Conservation (phyloP, 2,113 vertebrate species). For the Edolisoma coerulescens region DNA sequence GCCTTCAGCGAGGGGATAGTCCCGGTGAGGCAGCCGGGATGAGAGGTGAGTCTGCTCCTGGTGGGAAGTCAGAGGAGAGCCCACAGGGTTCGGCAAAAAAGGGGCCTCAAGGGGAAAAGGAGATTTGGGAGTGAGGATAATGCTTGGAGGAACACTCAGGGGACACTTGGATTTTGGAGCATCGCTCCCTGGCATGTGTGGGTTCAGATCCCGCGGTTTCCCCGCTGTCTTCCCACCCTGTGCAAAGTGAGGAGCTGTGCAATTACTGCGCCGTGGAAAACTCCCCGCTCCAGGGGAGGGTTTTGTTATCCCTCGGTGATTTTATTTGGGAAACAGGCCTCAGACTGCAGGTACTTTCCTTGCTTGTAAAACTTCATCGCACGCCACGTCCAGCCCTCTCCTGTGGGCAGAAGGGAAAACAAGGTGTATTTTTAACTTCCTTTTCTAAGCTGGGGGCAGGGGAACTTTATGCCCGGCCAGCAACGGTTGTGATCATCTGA, state of each 20-base stretch:
- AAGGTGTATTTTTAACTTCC: background rate
- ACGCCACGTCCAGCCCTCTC: background rate
- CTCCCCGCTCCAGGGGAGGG: background rate
- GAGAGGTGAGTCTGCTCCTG: slow-evolving; percentile 7
- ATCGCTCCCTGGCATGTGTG: fast-evolving
- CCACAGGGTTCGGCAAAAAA: fast-evolving
- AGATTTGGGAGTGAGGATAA: background rate
- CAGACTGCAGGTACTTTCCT: slow-evolving; percentile 33
- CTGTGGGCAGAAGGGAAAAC: background rate
- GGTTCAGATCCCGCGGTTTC: fast-evolving
- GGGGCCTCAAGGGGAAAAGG: background rate
- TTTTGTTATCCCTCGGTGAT: background rate
- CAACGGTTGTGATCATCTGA: background rate
- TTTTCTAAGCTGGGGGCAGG: background rate
- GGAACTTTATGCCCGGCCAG: background rate
- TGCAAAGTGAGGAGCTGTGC: background rate
- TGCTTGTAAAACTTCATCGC: background rate
- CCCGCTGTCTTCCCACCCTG: fast-evolving
- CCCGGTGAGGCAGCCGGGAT: background rate
- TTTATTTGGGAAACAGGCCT: background rate
- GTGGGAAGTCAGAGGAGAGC: background rate
- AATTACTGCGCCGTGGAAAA: background rate
- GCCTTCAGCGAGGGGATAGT: background rate
- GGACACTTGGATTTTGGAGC: background rate
- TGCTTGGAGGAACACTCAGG: background rate